phyloP scores from a whole-genome alignment of 2,797 vertebrate genomes.

The Pseudocheirus occidentalis region DNA sequence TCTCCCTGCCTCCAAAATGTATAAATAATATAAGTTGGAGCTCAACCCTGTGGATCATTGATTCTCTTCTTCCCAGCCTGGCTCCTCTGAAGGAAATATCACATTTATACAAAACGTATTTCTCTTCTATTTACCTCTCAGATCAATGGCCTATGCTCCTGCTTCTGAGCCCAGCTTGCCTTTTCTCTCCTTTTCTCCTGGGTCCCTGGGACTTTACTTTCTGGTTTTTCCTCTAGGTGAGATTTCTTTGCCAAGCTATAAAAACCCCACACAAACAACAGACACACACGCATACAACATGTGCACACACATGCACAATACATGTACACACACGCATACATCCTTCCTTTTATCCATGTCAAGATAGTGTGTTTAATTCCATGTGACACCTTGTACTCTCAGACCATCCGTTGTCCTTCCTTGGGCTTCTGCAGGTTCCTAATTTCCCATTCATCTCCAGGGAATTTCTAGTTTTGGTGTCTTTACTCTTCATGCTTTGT shows the following conservation, averaged over 20 bases:
- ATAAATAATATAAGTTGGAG: constrained; percentile 16
- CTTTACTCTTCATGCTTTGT: constrained; percentile 21
- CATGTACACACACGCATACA: neutral
- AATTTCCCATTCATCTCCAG: neutral
- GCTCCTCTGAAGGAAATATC: constrained; percentile 3
- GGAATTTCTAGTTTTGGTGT: constrained; percentile 3
- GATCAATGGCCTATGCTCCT: constrained; percentile 26
- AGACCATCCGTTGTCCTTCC: neutral
- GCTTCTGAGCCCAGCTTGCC: constrained; percentile 13
- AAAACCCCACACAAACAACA: neutral
- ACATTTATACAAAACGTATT: constrained; percentile 4
- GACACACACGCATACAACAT: neutral
- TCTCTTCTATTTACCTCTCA: constrained; percentile 9
- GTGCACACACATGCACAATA: neutral
- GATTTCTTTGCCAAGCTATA: constrained; percentile 40
- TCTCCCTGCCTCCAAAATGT: neutral
- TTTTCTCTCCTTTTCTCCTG: constrained; percentile 32
- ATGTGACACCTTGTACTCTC: neutral
- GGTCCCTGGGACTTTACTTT: constrained; percentile 38
- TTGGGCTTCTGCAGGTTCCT: neutral
- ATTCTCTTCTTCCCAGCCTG: constrained; percentile 7
- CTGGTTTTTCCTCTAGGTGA: constrained; percentile 45
- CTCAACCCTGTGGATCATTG: constrained; percentile 5
- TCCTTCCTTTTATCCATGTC: constrained; percentile 8
- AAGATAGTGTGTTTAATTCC: neutral